Percentiles rank a stretch among this genome's conserved stretches.
Conservation (phyloP, 2,888 invertebrate species). For the Luperina testacea region DNA sequence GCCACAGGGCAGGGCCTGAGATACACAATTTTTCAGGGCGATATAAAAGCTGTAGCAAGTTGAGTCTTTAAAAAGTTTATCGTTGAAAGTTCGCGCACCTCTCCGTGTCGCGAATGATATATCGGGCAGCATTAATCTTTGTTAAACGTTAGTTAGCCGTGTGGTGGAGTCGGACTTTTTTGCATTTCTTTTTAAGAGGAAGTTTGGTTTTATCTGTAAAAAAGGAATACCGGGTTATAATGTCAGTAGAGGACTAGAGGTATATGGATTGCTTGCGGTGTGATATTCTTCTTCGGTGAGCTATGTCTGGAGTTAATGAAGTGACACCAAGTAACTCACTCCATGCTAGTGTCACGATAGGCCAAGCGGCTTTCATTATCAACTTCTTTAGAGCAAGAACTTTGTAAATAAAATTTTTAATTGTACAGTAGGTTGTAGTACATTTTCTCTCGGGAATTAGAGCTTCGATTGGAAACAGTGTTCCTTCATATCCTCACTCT, state of each 20-base stretch:
- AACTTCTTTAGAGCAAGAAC: not conserved
- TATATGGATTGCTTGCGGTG: slow-evolving; percentile 38
- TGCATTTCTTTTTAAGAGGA: slow-evolving; percentile 66
- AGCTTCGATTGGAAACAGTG: not conserved
- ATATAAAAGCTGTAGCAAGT: slow-evolving; percentile 84
- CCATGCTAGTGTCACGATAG: slow-evolving; percentile 33
- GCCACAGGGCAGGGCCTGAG: slow-evolving; percentile 83
- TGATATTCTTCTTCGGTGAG: slow-evolving; percentile 17
- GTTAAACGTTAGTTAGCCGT: slow-evolving; percentile 83
- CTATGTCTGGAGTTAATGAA: slow-evolving; percentile 25
- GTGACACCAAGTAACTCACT: slow-evolving; percentile 13
- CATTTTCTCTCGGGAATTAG: not conserved
- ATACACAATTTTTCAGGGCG: slow-evolving; percentile 89
- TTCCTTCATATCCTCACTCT: not conserved
- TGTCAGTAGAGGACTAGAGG: slow-evolving; percentile 33
- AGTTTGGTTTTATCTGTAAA: slow-evolving; percentile 59
- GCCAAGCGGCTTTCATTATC: not conserved
- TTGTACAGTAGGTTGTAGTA: too few relatives aligned
- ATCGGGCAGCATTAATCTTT: slow-evolving; percentile 87
- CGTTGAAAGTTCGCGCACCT: slow-evolving; percentile 86
- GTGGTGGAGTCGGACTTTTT: slow-evolving; percentile 71
- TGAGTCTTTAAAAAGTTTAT: slow-evolving; percentile 90
- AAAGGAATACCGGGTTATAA: slow-evolving; percentile 52
- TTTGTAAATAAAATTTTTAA: not conserved
- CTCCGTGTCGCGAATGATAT: slow-evolving; percentile 84